Evolutionary conservation across 2,888 invertebrate genomes (phyloP).

Genomic region (Chouioia cunea): DNA sequence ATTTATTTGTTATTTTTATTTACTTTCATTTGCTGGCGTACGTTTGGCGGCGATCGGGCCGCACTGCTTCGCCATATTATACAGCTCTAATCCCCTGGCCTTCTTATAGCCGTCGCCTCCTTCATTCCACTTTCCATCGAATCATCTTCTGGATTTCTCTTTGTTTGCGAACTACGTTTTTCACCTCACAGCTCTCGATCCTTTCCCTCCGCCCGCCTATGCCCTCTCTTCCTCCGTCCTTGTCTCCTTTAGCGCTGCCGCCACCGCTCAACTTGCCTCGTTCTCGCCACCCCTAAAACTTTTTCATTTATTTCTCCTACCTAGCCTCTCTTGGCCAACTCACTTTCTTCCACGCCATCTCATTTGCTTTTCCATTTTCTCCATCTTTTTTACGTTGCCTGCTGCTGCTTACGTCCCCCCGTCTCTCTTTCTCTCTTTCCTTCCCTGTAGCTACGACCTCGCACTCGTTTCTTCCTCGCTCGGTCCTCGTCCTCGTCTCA

Average conservation of each 20-base stretch:
- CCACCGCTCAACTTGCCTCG: conserved; percentile 8
- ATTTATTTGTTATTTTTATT: not conserved
- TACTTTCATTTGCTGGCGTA: not conserved
- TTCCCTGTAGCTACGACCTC: not conserved
- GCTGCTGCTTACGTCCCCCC: not conserved
- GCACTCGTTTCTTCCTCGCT: conserved; percentile 4
- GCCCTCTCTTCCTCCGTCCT: no score
- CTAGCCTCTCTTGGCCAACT: conserved; percentile 7
- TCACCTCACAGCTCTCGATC: conserved; percentile 11
- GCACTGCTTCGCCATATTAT: conserved; percentile 1
- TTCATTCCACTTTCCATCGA: conserved; percentile 43
- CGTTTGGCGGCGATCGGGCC: not conserved
- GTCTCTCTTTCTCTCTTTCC: no score
- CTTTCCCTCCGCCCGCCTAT: no score
- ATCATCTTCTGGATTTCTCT: conserved; percentile 19
- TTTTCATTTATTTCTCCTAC: conserved; percentile 47
- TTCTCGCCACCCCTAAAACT: conserved; percentile 32
- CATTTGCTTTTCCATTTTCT: conserved; percentile 49
- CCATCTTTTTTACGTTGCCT: conserved; percentile 36
- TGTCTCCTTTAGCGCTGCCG: no score
- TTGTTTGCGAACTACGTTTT: conserved; percentile 32
- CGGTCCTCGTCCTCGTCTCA: not conserved
- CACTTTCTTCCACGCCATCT: conserved; percentile 44
- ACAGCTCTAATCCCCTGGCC: conserved; percentile 30
- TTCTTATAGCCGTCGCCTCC: conserved; percentile 40